phyloP scores from a whole-genome alignment of 92 coral and sea anemone species.

The Meandrina meandrites region DNA sequence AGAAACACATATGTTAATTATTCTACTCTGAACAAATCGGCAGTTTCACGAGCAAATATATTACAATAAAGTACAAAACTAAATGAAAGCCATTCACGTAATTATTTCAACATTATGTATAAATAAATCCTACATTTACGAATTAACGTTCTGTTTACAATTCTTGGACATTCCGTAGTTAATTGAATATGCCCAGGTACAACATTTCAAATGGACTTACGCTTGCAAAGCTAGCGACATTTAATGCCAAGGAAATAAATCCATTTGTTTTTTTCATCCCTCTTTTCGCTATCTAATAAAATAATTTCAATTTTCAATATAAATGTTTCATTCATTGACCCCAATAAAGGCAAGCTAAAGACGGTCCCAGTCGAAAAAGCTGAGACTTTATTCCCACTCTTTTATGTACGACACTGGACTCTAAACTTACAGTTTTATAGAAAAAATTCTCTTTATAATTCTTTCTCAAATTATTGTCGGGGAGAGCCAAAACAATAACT shows the following conservation, averaged over 20 bases:
- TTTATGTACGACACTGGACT: not conserved
- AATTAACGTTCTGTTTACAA: not conserved
- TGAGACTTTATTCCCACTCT: not conserved
- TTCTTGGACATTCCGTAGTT: constrained; percentile 12
- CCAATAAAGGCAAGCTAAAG: not conserved
- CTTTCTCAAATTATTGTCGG: not conserved
- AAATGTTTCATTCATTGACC: constrained; percentile 1
- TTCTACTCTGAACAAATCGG: not conserved
- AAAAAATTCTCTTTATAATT: not conserved
- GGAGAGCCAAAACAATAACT: not conserved
- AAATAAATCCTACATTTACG: constrained; percentile 24
- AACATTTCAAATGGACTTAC: not conserved
- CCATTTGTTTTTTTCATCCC: not conserved
- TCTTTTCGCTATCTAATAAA: not conserved
- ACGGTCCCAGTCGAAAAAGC: constrained; percentile 7
- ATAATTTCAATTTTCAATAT: constrained; percentile 18
- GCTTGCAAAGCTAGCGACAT: not conserved
- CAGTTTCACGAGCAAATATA: not conserved
- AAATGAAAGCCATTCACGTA: not conserved
- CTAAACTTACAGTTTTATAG: not conserved
- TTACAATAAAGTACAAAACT: constrained; percentile 11
- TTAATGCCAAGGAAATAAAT: constrained; percentile 16
- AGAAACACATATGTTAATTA: not conserved
- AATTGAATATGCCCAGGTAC: not conserved
- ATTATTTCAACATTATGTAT: constrained; percentile 9